These are phyloP conservation scores for Acronicta leporina DNA, from an alignment of 2,888 invertebrate species.

Conservation along the genomic window DNA sequence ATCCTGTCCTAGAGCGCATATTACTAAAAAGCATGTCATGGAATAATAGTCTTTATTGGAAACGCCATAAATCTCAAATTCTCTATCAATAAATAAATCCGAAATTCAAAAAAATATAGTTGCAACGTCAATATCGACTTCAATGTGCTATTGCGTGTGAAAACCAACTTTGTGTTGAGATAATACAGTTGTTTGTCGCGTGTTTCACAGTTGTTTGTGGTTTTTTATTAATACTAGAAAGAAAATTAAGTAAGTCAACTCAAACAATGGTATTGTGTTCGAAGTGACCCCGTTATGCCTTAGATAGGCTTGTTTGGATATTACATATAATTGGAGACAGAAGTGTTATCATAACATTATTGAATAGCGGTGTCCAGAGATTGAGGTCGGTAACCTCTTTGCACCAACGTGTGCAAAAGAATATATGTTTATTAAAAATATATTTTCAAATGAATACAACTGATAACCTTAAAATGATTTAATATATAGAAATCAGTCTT, in stretches of 20 bases:
- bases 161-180: constrained; percentile 29
- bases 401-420: too few relatives aligned
- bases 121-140: constrained; percentile 37
- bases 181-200: constrained; percentile 40
- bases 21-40: constrained; percentile 9
- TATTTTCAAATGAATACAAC: too few relatives aligned
- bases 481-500: too few relatives aligned
- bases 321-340: constrained; percentile 22
- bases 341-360: constrained; percentile 9
- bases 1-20: constrained; percentile 24
- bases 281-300: constrained; percentile 64
- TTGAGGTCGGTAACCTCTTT: not conserved
- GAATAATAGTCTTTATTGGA: constrained; percentile 24
- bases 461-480: too few relatives aligned
- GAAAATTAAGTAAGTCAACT: constrained; percentile 43
- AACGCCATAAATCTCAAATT: constrained; percentile 24
- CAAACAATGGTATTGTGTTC: constrained; percentile 71
- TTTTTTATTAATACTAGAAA: constrained; percentile 45
- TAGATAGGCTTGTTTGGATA: constrained; percentile 45
- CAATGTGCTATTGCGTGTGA: constrained; percentile 36
- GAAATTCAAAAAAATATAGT: constrained; percentile 38
- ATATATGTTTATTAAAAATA: too few relatives aligned
- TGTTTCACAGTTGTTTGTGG: constrained; percentile 29
- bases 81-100: constrained; percentile 4
- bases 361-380: not conserved